These are phyloP conservation scores for Drosophila sp. DNA, from an alignment of 1,140 invertebrate genomes.

Conservation along the genomic window DNA sequence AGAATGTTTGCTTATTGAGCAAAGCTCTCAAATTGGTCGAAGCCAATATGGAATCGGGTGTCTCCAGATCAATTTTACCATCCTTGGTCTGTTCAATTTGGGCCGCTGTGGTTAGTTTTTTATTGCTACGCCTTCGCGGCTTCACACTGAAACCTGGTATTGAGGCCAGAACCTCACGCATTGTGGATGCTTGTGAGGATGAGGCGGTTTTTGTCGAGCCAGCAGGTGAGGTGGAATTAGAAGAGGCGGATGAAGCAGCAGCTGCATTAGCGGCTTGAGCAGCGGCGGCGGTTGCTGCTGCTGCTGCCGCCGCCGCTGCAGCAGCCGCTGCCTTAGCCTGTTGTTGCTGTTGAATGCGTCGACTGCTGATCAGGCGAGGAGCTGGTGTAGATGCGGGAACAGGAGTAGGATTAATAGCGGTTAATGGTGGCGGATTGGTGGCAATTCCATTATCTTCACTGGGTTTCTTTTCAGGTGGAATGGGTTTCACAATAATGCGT, in stretches of 20 bases:
- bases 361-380: constrained; percentile 67
- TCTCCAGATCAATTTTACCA: constrained; percentile 97
- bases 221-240: constrained; percentile 33
- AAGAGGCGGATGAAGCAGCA: constrained; percentile 27
- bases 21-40: constrained; percentile 95
- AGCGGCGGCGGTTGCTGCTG: constrained; percentile 45
- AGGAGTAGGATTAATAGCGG: constrained; percentile 36
- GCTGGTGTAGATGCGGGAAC: constrained; percentile 34
- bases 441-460: constrained; percentile 47
- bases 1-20: constrained; percentile 95
- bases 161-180: constrained; percentile 93
- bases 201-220: constrained; percentile 51
- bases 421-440: constrained; percentile 19
- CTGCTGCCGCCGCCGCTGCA: constrained; percentile 52
- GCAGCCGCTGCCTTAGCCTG: constrained; percentile 72
- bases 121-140: constrained; percentile 89
- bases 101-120: constrained; percentile 94
- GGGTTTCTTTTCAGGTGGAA: constrained; percentile 79
- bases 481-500: constrained; percentile 80
- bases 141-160: constrained; percentile 95
- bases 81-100: constrained; percentile 96
- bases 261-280: constrained; percentile 21
- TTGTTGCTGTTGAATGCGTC: constrained; percentile 77
- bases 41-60: constrained; percentile 97
- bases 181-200: constrained; percentile 86